These are phyloP conservation scores for Zelleria hepariella DNA, from an alignment of 2,888 invertebrate species.

Conservation along the genomic window DNA sequence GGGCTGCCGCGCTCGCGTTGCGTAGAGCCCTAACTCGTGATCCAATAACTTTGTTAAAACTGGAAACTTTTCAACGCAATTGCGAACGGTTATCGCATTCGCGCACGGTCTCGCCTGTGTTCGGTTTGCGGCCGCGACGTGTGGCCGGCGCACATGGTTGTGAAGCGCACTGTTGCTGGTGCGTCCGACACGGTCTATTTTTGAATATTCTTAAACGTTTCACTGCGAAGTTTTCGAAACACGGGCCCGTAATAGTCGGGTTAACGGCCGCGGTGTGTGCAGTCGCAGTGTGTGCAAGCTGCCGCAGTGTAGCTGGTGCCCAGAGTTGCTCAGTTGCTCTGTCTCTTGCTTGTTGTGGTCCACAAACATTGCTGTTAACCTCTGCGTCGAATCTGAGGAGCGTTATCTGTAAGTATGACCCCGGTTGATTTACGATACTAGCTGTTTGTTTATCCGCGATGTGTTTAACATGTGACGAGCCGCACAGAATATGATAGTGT, in stretches of 20 bases:
- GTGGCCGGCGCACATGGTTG: background rate
- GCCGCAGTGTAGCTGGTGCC: constrained; percentile 46
- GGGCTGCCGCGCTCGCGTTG: constrained; percentile 52
- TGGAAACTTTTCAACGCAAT: constrained; percentile 68
- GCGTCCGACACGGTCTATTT: constrained; percentile 62
- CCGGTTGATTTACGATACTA: constrained; percentile 59
- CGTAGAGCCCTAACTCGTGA: constrained; percentile 53
- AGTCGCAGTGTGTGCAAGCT: constrained; percentile 46
- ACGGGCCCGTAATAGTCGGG: constrained; percentile 58
- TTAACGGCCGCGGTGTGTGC: constrained; percentile 67
- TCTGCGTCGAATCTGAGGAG: constrained; percentile 45
- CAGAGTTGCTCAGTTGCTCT: too few species aligned
- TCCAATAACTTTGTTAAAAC: constrained; percentile 60
- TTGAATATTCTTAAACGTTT: constrained; percentile 69
- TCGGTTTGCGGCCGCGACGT: constrained; percentile 21
- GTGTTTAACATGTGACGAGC: background rate
- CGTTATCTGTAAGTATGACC: constrained; percentile 71
- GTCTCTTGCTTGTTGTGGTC: too few species aligned
- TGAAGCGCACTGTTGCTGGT: constrained; percentile 39
- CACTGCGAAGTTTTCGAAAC: constrained; percentile 68
- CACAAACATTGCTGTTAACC: constrained; percentile 61
- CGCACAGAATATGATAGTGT: background rate
- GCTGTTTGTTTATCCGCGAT: constrained; percentile 33
- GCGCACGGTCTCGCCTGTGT: constrained; percentile 26
- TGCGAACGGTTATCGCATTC: constrained; percentile 17